Conservation (phyloP, 92 coral and sea anemone species). For the Meandrina meandrites region DNA sequence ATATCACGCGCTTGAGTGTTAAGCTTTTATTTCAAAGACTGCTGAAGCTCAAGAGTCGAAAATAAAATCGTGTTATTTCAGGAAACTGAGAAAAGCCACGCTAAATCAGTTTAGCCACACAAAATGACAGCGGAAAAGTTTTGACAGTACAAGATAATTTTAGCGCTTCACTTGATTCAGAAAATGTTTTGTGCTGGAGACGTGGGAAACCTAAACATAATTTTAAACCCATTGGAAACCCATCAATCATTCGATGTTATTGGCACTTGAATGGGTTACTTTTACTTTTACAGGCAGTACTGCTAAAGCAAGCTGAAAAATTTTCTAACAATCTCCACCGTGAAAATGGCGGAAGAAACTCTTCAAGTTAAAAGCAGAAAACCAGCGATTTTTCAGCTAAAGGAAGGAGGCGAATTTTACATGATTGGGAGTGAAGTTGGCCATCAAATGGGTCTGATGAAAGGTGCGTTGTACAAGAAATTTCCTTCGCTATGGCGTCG, state of each 20-base stretch:
- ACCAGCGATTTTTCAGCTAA: conserved; percentile 87
- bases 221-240: neutral
- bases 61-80: neutral
- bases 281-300: neutral
- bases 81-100: neutral
- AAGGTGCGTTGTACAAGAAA: conserved; percentile 95
- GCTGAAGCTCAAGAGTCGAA: neutral
- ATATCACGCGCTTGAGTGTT: no score
- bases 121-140: no score
- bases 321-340: neutral
- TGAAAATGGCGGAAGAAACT: conserved; percentile 35
- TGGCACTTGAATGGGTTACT: conserved; percentile 4
- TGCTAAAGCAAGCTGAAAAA: neutral
- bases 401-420: conserved; percentile 81
- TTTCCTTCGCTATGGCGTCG: conserved; percentile 97
- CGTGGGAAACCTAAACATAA: no score
- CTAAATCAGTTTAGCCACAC: no score
- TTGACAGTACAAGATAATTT: neutral
- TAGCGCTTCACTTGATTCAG: neutral
- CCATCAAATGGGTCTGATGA: conserved; percentile 76
- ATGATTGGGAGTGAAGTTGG: conserved; percentile 99
- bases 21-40: no score
- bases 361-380: conserved; percentile 60
- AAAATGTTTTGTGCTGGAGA: neutral
- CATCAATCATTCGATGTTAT: neutral